Evolutionary conservation across 2,888 invertebrate species (phyloP), one percentile per base, ranked within the genome.

Genomic region (Mimumesa dahlbomi): DNA sequence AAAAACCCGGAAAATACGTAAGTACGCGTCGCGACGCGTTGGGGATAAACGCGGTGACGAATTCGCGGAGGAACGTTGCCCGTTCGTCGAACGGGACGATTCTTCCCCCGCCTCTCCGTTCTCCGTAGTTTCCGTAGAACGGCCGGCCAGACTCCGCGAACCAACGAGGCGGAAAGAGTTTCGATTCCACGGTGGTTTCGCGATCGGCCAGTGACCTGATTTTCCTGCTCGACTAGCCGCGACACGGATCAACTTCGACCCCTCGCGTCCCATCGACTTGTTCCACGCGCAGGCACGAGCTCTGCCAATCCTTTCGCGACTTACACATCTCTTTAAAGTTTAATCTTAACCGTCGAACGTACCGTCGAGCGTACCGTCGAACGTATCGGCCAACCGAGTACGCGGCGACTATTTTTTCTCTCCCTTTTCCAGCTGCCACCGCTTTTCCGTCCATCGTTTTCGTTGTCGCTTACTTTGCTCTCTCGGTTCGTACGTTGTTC

Each of bases 191-290:
- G 62, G 67, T 48, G 65, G 69, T 73, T 76, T 61, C 71, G 71
- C 61, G 77, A 83, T 83, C 83, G 82, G 80, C 74, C 82, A 79
- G 82, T 83, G 84, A 79, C 84, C 84, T 84, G 84, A 80, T 84
- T 84, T 82, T 78, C 79, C 79, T 73, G 81, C 73, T 66, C 70
- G 68, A 74, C 73, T 73, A 71, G 59, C 59, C 61, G 69, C 42
- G 45, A 71, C 66, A 69, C 59, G 70, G 73, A 75, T 70, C 75
- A 77, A 77, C 75, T 75, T 69, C 68, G 64, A 66, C 71, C 58
- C 66, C 36, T 42, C 58, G 61, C 67, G 38, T 57, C 52, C 29
- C 54, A 16, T n/a, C 29, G 45, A 16, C 18, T 42, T 42, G n/a
- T n/a, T n/a, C n/a, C n/a, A n/a, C n/a, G n/a, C n/a, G n/a, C n/a